Percentiles rank a stretch among this genome's conserved stretches.
Evolutionary conservation across 2,113 vertebrate species (phyloP).

Genomic region (Dipodomys spectabilis): DNA sequence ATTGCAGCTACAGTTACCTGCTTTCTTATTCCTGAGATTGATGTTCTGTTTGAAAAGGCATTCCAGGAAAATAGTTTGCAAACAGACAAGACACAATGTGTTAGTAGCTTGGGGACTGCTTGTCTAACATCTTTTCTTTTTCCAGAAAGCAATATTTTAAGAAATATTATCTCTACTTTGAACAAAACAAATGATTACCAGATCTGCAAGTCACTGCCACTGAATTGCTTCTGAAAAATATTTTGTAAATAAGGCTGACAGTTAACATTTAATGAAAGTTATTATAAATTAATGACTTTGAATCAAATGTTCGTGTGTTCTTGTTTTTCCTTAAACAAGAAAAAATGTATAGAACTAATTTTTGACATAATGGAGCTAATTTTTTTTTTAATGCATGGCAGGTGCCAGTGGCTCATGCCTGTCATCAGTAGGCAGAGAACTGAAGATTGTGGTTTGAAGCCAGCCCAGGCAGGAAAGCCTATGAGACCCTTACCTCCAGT

Average conservation of each 20-base stretch:
- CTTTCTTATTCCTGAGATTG: background rate
- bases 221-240: slow-evolving; percentile 58
- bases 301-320: slow-evolving; percentile 19
- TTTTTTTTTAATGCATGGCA: too few species aligned
- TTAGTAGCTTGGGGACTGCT: background rate
- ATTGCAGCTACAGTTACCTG: background rate
- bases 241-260: slow-evolving; percentile 34
- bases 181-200: slow-evolving; percentile 33
- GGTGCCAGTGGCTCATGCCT: too few species aligned
- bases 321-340: slow-evolving; percentile 15
- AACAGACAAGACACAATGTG: background rate
- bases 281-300: slow-evolving; percentile 24
- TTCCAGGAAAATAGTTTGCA: slow-evolving; percentile 48
- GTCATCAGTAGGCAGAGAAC: too few species aligned
- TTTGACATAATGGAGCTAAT: too few species aligned
- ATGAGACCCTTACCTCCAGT: too few species aligned
- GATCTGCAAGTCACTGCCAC: background rate
- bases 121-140: slow-evolving; percentile 11
- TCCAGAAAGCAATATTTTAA: slow-evolving; percentile 27
- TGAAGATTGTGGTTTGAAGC: too few species aligned
- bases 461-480: too few species aligned
- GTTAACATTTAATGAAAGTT: slow-evolving; percentile 47
- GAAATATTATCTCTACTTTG: slow-evolving; percentile 27
- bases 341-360: background rate
- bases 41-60: background rate